Evolutionary conservation across 2,888 invertebrate species (phyloP), one percentile per base, ranked within the genome.

Genomic region (Sinopyrophorus schimmeli): DNA sequence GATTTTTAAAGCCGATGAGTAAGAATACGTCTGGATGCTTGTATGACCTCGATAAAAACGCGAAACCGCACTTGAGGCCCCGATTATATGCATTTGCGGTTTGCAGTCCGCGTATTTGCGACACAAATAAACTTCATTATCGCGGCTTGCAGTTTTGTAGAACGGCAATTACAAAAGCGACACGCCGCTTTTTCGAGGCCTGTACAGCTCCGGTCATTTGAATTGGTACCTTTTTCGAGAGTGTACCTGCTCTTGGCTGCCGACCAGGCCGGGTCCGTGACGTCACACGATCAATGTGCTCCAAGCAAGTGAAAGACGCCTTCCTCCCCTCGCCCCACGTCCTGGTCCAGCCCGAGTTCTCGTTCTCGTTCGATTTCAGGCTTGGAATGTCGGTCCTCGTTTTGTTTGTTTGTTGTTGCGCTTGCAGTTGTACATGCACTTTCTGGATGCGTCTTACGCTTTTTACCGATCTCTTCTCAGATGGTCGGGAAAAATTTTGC

Each of bases 201-300:
- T 51, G 51, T 51, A 51, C 51, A 30, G 41, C 46, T 51, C 41
- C 40, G 49, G 32, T 40, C 46, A 41, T 37, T 38, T 44, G 44
- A 44, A 47, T 24, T 51, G 49, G 7, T n/a, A n/a, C n/a, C 21
- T 42, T 26, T 30, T 28, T 14, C 49, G 21, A 21, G 55, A 58
- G 38, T 58, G 53, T 58, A 56, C 55, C 32, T 34, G 56, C 51
- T 53, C 53, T 54, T 59, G 57, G 59, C 57, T 43, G 57, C 48
- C 53, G 51, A 54, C 56, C 56, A 58, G 57, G 54, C 59, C 56
- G 59, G 57, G 54, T 38, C 37, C 32, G 39, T 59, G 59, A 59
- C 59, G 59, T 59, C 57, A 59, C 47, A 37, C 59, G 59, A 59
- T 59, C 59, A 58, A 59, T 59, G 59, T 38, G 47, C 44, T 48